phyloP scores from a whole-genome alignment of 1,140 invertebrate species.

The Saccostrea echinata region DNA sequence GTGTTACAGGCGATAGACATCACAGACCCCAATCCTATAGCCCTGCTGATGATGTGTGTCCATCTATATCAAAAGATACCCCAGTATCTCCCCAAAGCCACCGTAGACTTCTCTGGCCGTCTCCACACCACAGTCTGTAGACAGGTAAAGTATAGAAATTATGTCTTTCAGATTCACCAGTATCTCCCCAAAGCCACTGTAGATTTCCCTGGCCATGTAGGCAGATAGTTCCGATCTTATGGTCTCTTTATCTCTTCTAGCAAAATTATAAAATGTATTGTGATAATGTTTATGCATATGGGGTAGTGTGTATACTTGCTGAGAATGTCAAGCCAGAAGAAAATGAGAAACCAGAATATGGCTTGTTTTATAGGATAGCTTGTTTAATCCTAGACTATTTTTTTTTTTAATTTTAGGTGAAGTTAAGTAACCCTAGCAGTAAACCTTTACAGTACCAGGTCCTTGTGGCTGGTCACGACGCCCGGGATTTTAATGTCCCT shows the following conservation, averaged over 20 bases:
- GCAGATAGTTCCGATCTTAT: too few species aligned
- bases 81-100: constrained; percentile 76
- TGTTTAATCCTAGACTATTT: too few species aligned
- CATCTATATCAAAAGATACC: constrained; percentile 78
- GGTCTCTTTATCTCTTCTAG: too few species aligned
- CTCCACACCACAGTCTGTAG: constrained; percentile 74
- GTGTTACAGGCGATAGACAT: constrained; percentile 78
- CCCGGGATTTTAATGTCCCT: constrained; percentile 74
- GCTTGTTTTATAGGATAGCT: neutral
- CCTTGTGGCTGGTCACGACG: constrained; percentile 77
- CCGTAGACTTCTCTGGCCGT: constrained; percentile 75
- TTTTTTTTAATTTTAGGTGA: constrained; percentile 71
- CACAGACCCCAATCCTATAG: constrained; percentile 79
- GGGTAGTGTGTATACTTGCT: too few species aligned
- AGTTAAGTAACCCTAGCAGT: constrained; percentile 77
- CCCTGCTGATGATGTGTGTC: constrained; percentile 75
- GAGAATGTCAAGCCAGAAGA: too few species aligned
- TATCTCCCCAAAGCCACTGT: too few species aligned
- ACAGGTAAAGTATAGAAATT: constrained; percentile 69
- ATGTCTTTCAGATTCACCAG: too few species aligned
- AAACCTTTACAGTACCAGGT: constrained; percentile 77
- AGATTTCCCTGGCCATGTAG: too few species aligned
- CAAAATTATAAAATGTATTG: too few species aligned
- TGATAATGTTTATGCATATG: too few species aligned
- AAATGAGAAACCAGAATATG: too few species aligned